A percentile compares a stretch with the other conserved stretches of the same genome.
phyloP scores from a whole-genome alignment of 2,797 vertebrate genomes.

The Molossus alvarezi region DNA sequence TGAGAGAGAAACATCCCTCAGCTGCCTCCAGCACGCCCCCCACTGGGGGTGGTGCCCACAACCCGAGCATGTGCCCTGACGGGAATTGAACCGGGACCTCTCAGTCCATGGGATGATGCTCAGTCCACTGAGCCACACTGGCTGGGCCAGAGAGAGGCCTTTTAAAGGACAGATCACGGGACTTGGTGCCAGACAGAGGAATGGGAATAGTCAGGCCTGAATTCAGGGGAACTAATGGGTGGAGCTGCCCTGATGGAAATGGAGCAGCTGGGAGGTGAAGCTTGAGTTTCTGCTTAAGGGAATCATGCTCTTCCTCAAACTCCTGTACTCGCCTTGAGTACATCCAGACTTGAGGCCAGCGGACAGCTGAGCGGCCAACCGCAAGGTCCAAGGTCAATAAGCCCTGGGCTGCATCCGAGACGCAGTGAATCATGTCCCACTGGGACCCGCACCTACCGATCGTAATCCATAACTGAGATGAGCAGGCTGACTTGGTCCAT shows the following conservation, averaged over 20 bases:
- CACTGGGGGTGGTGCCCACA: no score
- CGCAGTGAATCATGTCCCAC: accelerated
- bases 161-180: background rate
- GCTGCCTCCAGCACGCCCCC: no score
- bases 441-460: conserved; percentile 92
- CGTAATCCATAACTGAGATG: conserved; percentile 99
- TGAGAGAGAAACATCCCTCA: no score
- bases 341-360: background rate
- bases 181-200: background rate
- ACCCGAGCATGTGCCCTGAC: no score
- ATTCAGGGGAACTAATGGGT: background rate
- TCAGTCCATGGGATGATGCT: no score
- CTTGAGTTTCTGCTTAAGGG: background rate
- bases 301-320: background rate
- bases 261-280: background rate
- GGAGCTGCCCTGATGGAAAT: background rate
- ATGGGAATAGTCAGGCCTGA: background rate
- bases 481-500: conserved; percentile 99
- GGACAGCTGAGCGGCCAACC: background rate
- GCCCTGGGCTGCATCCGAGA: accelerated
- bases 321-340: background rate
- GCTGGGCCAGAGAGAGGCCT: background rate
- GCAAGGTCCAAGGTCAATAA: background rate
- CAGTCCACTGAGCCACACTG: no score
- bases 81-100: no score